Base-by-base conservation (phyloP, 2,888 invertebrate species). In the Folsomia manolachei region DNA sequence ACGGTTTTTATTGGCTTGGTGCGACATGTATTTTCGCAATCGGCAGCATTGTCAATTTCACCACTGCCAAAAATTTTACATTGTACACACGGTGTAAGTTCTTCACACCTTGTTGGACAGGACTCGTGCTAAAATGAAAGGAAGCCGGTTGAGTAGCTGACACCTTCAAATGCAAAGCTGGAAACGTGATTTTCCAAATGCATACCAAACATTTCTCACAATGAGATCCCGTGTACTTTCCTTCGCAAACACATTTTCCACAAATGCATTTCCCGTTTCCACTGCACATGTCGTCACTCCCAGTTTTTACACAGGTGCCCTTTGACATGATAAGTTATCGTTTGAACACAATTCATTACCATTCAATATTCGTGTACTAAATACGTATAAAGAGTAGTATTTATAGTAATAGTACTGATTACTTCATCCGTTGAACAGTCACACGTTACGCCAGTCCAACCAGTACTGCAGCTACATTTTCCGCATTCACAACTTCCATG, bases 401-500 rank as follows among this genome's bases (percentile, higher is more conserved):
- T n/a, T n/a, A n/a, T n/a, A n/a, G n/a, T n/a, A n/a, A n/a, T n/a
- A n/a, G n/a, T n/a, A 25, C 11, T 63, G n/a, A 23, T 72, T 63
- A 75, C 75, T 51, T 18, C 67, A 0, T 69, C 56, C 2, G 72
- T 74, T 19, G 74, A 70, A 25, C 78, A 77, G 11, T 71, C 65
- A 51, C 79, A 79, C 1, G 60, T 71, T 19, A 18, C 18, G 7
- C 78, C 79, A 7, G 1, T 23, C 72, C 72, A 79, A 1, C 71
- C 75, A 1, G 21, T 4, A 26, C 62, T 4, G 56, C 79, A 79
- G 14, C 9, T 27, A 27, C 79, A 79, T 27, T 68, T 69, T 19
- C 76, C 78, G 69, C 79, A 79, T 19, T 65, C 51, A 25, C 78
- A 79, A 2, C 25, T 23, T 39, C 79, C 79, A 19, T 78, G 71